A percentile compares a stretch with the other conserved stretches of the same genome.
phyloP scores from a whole-genome alignment of 64 coral and sea anemone genomes.

The Porites lutea region DNA sequence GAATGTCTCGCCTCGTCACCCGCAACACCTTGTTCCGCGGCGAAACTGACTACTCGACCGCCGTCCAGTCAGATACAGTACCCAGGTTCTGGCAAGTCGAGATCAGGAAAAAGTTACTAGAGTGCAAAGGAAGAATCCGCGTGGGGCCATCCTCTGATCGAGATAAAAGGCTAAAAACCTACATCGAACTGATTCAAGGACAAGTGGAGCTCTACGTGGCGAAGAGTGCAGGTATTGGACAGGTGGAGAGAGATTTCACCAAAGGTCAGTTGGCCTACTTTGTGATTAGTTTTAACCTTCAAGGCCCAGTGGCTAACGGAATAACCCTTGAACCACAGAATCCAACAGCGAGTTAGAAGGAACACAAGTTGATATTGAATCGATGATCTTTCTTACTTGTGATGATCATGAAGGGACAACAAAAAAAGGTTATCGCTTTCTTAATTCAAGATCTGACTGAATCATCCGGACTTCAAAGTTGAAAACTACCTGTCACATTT shows the following conservation, averaged over 20 bases:
- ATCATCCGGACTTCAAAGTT: too few species aligned
- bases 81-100: constrained; percentile 25
- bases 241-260: constrained; percentile 53
- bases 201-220: constrained; percentile 66
- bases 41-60: constrained; percentile 40
- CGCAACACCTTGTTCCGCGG: constrained; percentile 35
- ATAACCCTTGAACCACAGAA: constrained; percentile 58
- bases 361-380: neutral
- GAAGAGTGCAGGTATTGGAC: constrained; percentile 62
- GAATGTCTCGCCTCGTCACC: constrained; percentile 61
- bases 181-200: constrained; percentile 63
- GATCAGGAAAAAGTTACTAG: constrained; percentile 10
- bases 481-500: too few species aligned
- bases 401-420: neutral
- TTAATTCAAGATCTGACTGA: too few species aligned
- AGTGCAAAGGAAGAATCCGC: constrained; percentile 52
- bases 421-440: too few species aligned
- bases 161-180: neutral
- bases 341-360: neutral
- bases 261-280: constrained; percentile 62
- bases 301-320: constrained; percentile 68
- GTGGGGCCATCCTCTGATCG: neutral
- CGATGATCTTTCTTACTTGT: neutral
- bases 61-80: constrained; percentile 11
- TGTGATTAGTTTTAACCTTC: constrained; percentile 69